Conservation (phyloP, 2,888 invertebrate genomes). For the Bruchidius siliquastri region DNA sequence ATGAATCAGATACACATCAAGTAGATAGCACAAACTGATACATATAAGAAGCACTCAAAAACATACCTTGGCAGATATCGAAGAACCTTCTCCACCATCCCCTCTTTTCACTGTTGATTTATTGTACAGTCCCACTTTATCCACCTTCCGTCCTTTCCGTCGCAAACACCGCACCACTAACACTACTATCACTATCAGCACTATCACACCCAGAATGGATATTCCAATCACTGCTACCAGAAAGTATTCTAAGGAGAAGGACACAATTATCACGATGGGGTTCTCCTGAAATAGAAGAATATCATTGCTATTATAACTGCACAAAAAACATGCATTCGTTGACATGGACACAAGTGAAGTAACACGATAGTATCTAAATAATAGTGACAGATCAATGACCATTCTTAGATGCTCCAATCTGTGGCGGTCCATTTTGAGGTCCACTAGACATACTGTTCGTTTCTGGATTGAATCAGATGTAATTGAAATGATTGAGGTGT, state of each 20-base stretch:
- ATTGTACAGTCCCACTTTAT: neutral
- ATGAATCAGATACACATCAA: too few relatives aligned
- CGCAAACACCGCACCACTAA: constrained; percentile 51
- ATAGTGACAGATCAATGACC: too few relatives aligned
- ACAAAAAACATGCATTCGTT: too few relatives aligned
- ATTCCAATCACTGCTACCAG: constrained; percentile 62
- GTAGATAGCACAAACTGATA: neutral
- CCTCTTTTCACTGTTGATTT: neutral
- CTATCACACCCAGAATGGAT: constrained; percentile 57
- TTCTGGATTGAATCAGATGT: too few relatives aligned
- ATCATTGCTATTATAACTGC: too few relatives aligned
- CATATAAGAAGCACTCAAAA: neutral
- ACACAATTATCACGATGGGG: constrained; percentile 59
- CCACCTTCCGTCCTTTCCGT: constrained; percentile 23
- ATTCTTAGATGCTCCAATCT: too few relatives aligned
- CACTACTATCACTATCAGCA: constrained; percentile 62
- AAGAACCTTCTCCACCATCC: neutral
- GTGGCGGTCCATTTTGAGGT: too few relatives aligned
- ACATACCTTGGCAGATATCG: neutral
- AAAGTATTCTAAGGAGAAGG: constrained; percentile 64
- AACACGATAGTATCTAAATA: too few relatives aligned
- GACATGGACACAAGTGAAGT: too few relatives aligned
- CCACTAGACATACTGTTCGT: too few relatives aligned
- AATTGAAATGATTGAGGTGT: too few relatives aligned
- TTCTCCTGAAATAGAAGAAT: constrained; percentile 60